Conservation (phyloP, 2,113 vertebrate species). For the Leiothrix lutea region DNA sequence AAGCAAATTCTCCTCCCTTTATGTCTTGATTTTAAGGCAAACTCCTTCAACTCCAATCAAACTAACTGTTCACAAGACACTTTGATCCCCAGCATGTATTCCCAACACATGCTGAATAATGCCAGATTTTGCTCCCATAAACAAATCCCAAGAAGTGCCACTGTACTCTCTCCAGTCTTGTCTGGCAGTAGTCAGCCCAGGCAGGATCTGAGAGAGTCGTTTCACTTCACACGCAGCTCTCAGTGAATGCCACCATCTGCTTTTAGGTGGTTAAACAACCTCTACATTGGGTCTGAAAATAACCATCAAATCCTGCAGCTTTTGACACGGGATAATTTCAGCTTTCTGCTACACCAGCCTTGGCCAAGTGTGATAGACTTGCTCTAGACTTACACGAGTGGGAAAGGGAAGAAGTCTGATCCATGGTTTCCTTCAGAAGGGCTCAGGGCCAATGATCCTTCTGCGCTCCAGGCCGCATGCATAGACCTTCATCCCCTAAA, state of each 20-base stretch:
- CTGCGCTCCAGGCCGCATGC: accelerated
- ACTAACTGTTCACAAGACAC: not conserved
- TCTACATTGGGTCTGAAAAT: not conserved
- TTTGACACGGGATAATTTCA: not conserved
- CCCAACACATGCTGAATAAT: not conserved
- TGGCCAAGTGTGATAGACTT: not conserved
- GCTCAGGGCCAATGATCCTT: not conserved
- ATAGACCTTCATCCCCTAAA: not conserved
- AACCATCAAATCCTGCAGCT: not conserved
- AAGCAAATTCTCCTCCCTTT: not conserved
- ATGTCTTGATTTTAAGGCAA: not conserved
- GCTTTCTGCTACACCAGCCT: not conserved
- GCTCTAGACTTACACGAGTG: not conserved
- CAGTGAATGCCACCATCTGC: not conserved
- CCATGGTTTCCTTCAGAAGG: not conserved
- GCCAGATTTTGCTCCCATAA: not conserved
- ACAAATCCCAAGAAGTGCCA: not conserved
- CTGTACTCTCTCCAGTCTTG: not conserved
- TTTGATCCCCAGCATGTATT: not conserved
- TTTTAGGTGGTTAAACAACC: conserved; percentile 22
- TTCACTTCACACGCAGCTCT: not conserved
- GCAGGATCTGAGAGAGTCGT: not conserved
- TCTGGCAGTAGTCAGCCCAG: not conserved
- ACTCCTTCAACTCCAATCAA: not conserved
- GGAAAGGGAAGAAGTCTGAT: not conserved